Conservation (phyloP, 2,797 vertebrate species). For the Coranthus polyacanthus region DNA sequence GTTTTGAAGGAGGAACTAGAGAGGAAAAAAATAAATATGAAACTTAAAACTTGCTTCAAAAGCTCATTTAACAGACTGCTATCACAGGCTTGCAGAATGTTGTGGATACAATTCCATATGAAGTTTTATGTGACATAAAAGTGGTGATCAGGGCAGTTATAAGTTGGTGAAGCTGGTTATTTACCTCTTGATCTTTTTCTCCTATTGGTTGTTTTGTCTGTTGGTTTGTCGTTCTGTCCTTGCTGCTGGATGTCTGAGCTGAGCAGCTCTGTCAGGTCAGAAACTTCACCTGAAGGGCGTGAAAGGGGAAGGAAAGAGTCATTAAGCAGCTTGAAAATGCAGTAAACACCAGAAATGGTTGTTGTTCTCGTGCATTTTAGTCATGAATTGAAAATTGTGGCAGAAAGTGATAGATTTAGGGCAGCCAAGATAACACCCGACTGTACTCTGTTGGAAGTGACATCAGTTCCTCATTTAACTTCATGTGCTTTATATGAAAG, state of each 20-base stretch:
- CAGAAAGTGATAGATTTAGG: too few species aligned
- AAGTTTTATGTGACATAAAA: background rate
- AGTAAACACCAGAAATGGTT: background rate
- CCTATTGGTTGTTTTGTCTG: background rate
- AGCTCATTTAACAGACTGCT: background rate
- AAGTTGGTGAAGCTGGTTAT: background rate
- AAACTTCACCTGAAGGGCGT: slow-evolving; percentile 37
- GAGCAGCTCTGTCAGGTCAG: background rate
- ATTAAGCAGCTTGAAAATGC: slow-evolving; percentile 3
- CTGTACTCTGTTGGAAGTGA: too few species aligned
- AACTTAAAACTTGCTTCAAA: background rate
- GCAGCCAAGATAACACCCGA: too few species aligned
- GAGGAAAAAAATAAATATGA: background rate
- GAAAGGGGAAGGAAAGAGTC: slow-evolving; percentile 49
- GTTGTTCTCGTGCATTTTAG: background rate
- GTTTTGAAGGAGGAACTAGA: slow-evolving; percentile 25
- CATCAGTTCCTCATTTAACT: too few species aligned
- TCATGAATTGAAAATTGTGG: background rate
- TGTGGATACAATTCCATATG: background rate
- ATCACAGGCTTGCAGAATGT: background rate
- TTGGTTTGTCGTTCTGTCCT: background rate
- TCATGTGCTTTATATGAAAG: too few species aligned
- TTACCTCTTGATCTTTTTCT: slow-evolving; percentile 57
- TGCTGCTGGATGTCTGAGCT: background rate
- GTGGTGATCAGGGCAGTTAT: background rate